A percentile compares a stretch with the other conserved stretches of the same genome.
phyloP scores from a whole-genome alignment of 1,140 invertebrate genomes.

The Pachyrhynchus sulphureomaculatus region DNA sequence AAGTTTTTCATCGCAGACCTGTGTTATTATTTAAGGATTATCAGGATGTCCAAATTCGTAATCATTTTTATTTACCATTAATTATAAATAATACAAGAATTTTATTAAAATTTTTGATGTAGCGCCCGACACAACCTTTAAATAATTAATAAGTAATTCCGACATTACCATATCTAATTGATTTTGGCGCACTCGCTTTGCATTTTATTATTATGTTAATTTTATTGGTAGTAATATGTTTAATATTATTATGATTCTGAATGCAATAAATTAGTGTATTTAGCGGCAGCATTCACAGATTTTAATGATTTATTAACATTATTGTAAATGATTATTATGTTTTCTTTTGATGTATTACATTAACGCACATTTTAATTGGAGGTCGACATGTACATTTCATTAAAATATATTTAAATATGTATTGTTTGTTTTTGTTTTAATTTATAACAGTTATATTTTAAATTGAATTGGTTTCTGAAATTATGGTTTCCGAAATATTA shows the following conservation, averaged over 20 bases:
- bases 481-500: too few relatives aligned
- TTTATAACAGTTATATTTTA: too few relatives aligned
- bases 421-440: not conserved
- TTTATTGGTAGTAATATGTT: conserved; percentile 25
- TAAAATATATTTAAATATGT: not conserved
- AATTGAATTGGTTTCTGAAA: too few relatives aligned
- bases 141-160: conserved; percentile 22
- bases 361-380: not conserved
- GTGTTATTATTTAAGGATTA: too few relatives aligned
- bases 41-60: too few relatives aligned
- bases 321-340: conserved; percentile 8
- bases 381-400: not conserved
- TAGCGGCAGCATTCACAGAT: conserved; percentile 11
- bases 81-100: too few relatives aligned
- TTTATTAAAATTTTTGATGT: too few relatives aligned
- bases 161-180: conserved; percentile 29
- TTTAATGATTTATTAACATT: conserved; percentile 18
- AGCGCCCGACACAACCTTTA: conserved; percentile 20
- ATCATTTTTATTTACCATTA: too few relatives aligned
- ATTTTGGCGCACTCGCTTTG: conserved; percentile 25
- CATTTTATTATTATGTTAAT: conserved; percentile 31
- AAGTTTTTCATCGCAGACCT: too few relatives aligned
- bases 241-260: conserved; percentile 24
- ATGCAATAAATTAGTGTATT: conserved; percentile 29
- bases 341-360: conserved; percentile 6